phyloP scores from a whole-genome alignment of 1,140 invertebrate species.

The Tetraneura akinire region DNA sequence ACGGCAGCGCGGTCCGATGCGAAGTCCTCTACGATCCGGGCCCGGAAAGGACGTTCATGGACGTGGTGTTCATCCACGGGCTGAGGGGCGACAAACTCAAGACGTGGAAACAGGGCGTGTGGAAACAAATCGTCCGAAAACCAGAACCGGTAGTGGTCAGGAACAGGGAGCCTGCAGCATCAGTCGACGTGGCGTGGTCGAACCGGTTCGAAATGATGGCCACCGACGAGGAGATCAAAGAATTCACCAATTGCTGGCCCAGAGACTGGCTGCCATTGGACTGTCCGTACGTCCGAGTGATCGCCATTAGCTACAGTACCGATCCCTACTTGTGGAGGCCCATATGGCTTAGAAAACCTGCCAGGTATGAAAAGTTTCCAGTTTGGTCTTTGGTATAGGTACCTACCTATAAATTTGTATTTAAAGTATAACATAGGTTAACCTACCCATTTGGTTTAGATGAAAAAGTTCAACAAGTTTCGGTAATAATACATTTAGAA shows the following conservation, averaged over 20 bases:
- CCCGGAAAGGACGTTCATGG: conserved; percentile 56
- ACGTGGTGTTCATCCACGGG: conserved; percentile 66
- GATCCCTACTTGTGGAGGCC: conserved; percentile 71
- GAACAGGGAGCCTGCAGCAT: no score
- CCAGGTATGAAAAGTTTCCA: no score
- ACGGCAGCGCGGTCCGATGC: conserved; percentile 42
- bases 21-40: conserved; percentile 56
- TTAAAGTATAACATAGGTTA: no score
- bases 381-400: no score
- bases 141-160: conserved; percentile 3
- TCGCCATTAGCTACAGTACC: conserved; percentile 72
- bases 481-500: no score
- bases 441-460: no score
- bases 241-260: conserved; percentile 68
- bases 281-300: conserved; percentile 67
- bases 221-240: not conserved
- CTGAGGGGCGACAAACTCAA: conserved; percentile 64
- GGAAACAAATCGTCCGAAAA: conserved; percentile 56
- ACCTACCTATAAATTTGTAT: no score
- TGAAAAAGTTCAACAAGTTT: no score
- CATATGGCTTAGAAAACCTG: conserved; percentile 67
- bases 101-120: conserved; percentile 64
- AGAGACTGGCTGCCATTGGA: conserved; percentile 70
- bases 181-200: not conserved
- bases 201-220: conserved; percentile 51